A percentile compares a stretch with the other conserved stretches of the same genome.
These are phyloP conservation scores for Mycetomoellerius zeteki DNA, from an alignment of 1,140 invertebrate genomes.

Conservation along the genomic window DNA sequence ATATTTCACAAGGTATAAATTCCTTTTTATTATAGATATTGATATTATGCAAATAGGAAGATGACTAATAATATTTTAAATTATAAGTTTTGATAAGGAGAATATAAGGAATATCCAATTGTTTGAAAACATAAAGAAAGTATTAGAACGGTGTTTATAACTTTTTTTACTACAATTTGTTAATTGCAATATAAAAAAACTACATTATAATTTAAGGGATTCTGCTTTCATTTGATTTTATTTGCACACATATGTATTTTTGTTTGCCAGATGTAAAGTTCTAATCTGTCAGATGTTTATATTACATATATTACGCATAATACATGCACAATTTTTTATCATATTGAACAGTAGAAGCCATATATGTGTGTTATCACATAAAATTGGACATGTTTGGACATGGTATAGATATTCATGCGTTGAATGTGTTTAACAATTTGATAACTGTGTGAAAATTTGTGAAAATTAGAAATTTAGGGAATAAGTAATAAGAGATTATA, in stretches of 20 bases:
- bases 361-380: conserved; percentile 13
- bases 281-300: conserved; percentile 9
- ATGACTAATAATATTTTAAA: neutral
- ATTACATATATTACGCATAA: neutral
- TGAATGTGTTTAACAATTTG: neutral
- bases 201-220: conserved; percentile 3
- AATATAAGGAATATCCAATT: neutral
- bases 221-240: conserved; percentile 4
- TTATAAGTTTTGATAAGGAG: conserved; percentile 4
- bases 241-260: conserved; percentile 4
- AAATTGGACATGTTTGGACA: conserved; percentile 3
- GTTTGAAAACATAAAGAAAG: conserved; percentile 7
- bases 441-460: neutral
- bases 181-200: conserved; percentile 16
- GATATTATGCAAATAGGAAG: neutral
- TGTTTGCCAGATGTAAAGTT: neutral
- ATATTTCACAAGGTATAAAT: conserved; percentile 31
- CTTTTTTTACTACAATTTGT: conserved; percentile 6
- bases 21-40: neutral
- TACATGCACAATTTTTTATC: neutral
- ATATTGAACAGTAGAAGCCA: conserved; percentile 6
- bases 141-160: neutral
- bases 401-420: conserved; percentile 12
- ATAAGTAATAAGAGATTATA: neutral
- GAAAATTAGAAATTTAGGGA: neutral